Evolutionary conservation across 2,797 vertebrate genomes (phyloP).

Genomic region (Dallia pectoralis): DNA sequence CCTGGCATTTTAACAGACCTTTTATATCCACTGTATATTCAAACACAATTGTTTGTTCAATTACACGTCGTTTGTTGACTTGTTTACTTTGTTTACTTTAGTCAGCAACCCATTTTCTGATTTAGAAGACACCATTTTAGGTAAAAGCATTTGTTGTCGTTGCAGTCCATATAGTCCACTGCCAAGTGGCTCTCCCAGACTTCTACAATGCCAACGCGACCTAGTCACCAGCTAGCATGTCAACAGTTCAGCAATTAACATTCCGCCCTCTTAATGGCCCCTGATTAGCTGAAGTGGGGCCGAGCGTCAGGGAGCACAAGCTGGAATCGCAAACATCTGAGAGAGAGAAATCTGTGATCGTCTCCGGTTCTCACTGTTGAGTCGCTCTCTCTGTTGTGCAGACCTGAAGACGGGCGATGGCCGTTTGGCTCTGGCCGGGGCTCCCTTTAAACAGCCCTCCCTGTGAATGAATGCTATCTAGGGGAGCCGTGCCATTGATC

Average conservation of each 20-base stretch:
- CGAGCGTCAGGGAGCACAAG: slow-evolving; percentile 6
- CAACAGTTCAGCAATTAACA: slow-evolving; percentile 72
- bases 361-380: not conserved
- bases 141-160: too few relatives aligned
- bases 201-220: slow-evolving; percentile 47
- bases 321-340: slow-evolving; percentile 6
- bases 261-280: slow-evolving; percentile 70
- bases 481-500: not conserved
- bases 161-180: not conserved
- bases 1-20: too few relatives aligned
- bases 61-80: not conserved
- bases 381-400: not conserved
- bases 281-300: slow-evolving; percentile 44
- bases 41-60: too few relatives aligned
- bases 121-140: slow-evolving; percentile 1
- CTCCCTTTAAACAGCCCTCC: not conserved
- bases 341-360: not conserved
- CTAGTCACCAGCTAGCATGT: slow-evolving; percentile 53
- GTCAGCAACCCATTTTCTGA: not conserved
- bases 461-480: not conserved
- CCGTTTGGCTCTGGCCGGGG: not conserved
- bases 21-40: too few relatives aligned
- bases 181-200: not conserved
- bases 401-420: not conserved
- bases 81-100: not conserved